Base-by-base conservation (phyloP, 2,797 vertebrate species). In the Triplophysa yarkandensis region DNA sequence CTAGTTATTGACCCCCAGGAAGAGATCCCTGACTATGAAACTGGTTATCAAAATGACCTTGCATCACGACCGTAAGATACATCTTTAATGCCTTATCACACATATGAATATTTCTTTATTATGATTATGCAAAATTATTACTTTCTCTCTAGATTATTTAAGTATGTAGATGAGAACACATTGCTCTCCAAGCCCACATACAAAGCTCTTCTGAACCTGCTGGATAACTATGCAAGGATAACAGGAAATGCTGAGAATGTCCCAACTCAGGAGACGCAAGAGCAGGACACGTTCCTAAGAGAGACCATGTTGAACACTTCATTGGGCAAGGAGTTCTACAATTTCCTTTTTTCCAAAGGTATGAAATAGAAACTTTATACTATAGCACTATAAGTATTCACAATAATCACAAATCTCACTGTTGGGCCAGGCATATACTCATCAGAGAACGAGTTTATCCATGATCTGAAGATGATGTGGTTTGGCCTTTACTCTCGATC, bases 381-480 rank as follows among this genome's bases (percentile, higher is more conserved):
- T n/a, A n/a, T n/a, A n/a, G n/a, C n/a, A n/a, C n/a, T n/a, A n/a
- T n/a, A n/a, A n/a, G n/a, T n/a, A n/a, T n/a, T n/a, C n/a, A n/a
- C n/a, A n/a, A n/a, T n/a, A n/a, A n/a, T n/a, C n/a, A n/a, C n/a
- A n/a, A n/a, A n/a, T n/a, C n/a, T n/a, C n/a, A n/a, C n/a, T n/a
- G n/a, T n/a, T 43, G 25, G 27, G 2, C 0, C 83, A 99, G 97
- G 92, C 0, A 71, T 86, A 27, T 99, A 98, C 21, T 13, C 78
- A 46, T 92, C 95, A 0, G 85, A 95, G 83, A 80, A 85, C 19
- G 95, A 94, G 17, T 97, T 98, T 1, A 1, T 92, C 0, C 23
- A 86, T 0, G 95, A 98, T 78, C 75, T 99, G 81, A 93, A 93
- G 89, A 93, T 92, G 85, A 98, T 99, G 95, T 99, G 97, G 97